These are phyloP conservation scores for Apantesis nais DNA, from an alignment of 2,888 invertebrate species.

Conservation along the genomic window DNA sequence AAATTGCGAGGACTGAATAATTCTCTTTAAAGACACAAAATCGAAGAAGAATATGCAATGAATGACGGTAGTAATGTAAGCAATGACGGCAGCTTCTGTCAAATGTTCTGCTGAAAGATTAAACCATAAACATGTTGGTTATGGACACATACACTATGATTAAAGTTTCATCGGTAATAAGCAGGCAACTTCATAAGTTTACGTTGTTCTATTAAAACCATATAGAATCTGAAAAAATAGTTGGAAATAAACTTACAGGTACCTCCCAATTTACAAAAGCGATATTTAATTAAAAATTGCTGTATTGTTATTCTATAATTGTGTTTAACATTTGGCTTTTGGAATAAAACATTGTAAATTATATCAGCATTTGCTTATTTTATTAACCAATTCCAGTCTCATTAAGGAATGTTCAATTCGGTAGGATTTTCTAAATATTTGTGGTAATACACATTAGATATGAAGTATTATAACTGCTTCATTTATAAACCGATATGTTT, in stretches of 20 bases:
- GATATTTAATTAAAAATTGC: too few species aligned
- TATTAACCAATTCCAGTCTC: not conserved
- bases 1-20: constrained; percentile 50
- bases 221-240: constrained; percentile 50
- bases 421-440: too few species aligned
- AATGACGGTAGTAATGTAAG: constrained; percentile 19
- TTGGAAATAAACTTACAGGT: constrained; percentile 5
- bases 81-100: constrained; percentile 40
- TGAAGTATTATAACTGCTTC: too few species aligned
- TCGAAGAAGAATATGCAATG: constrained; percentile 18
- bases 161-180: constrained; percentile 50
- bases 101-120: constrained; percentile 53
- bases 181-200: constrained; percentile 11
- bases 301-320: too few species aligned
- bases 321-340: not conserved
- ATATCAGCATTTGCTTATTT: not conserved
- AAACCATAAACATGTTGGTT: constrained; percentile 44
- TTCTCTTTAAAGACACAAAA: constrained; percentile 22
- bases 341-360: not conserved
- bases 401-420: too few species aligned
- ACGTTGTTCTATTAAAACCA: constrained; percentile 21
- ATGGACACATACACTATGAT: constrained; percentile 53
- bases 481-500: too few species aligned
- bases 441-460: too few species aligned
- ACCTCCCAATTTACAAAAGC: not conserved